These are phyloP conservation scores for Semnornis frantzii DNA, from an alignment of 2,113 vertebrate species.

Conservation along the genomic window DNA sequence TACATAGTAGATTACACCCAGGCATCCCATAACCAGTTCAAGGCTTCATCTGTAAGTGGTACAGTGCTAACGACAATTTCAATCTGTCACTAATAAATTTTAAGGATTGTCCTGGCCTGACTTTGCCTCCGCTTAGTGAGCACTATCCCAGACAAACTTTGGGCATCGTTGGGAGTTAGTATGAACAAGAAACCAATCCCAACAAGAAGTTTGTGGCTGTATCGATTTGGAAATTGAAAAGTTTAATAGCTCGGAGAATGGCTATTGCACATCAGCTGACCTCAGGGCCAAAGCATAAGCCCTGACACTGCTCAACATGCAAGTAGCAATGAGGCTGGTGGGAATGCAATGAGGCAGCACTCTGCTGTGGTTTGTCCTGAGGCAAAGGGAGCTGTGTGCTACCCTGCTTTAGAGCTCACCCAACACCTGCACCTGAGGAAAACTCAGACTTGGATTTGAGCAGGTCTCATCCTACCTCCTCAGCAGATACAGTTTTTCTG, in stretches of 20 bases:
- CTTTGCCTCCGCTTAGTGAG: neutral
- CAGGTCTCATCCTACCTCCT: neutral
- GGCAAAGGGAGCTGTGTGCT: too few species aligned
- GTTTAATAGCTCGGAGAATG: fast-evolving
- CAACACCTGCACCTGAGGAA: neutral
- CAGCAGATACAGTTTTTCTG: neutral
- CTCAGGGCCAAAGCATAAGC: fast-evolving
- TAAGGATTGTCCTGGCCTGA: neutral
- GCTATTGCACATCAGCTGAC: neutral
- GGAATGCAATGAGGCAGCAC: neutral
- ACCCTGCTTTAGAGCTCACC: neutral
- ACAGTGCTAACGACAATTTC: neutral
- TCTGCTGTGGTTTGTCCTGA: neutral
- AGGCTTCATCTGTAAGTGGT: neutral
- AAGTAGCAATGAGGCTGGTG: neutral
- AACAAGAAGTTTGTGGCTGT: fast-evolving
- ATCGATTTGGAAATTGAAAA: neutral
- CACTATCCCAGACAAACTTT: neutral
- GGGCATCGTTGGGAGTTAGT: neutral
- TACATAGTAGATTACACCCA: neutral
- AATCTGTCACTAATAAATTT: neutral
- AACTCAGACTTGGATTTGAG: neutral
- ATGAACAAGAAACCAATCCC: neutral
- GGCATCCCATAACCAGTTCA: neutral
- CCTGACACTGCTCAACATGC: neutral